phyloP scores from a whole-genome alignment of 2,888 invertebrate species.

The Lomographa bimaculata region DNA sequence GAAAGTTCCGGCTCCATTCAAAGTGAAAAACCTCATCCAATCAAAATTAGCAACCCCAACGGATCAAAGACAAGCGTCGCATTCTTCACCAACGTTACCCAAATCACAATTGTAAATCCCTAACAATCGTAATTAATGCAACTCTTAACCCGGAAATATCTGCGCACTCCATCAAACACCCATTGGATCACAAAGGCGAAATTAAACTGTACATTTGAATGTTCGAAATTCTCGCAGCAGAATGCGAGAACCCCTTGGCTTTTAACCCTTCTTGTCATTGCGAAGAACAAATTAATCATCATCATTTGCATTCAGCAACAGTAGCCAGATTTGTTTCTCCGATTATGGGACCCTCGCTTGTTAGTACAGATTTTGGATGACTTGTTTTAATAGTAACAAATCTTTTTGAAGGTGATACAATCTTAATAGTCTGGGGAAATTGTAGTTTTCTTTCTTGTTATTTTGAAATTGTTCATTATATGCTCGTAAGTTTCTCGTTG shows the following conservation, averaged over 20 bases:
- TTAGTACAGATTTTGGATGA: slow-evolving; percentile 73
- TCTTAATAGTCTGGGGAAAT: neutral
- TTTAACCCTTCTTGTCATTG: slow-evolving; percentile 83
- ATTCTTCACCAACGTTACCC: slow-evolving; percentile 43
- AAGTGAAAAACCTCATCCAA: slow-evolving; percentile 25
- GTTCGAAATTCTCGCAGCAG: slow-evolving; percentile 64
- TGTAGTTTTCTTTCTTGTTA: too few relatives aligned
- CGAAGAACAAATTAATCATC: slow-evolving; percentile 83
- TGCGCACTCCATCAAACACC: slow-evolving; percentile 74
- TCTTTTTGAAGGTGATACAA: slow-evolving; percentile 49
- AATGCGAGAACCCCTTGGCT: slow-evolving; percentile 66
- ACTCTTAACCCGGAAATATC: slow-evolving; percentile 77
- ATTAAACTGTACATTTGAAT: slow-evolving; percentile 65
- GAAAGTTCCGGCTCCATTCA: too few relatives aligned
- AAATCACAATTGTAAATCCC: slow-evolving; percentile 37
- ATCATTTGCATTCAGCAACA: slow-evolving; percentile 82
- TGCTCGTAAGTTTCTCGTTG: too few relatives aligned
- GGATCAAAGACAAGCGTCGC: slow-evolving; percentile 60
- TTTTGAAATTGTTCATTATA: too few relatives aligned
- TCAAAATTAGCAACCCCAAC: slow-evolving; percentile 25
- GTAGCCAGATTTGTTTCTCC: slow-evolving; percentile 82
- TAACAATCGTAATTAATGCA: slow-evolving; percentile 74
- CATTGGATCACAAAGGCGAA: slow-evolving; percentile 69
- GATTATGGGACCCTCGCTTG: slow-evolving; percentile 80
- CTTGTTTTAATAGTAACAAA: slow-evolving; percentile 65